Conservation (phyloP, 2,113 vertebrate genomes). For the Neoarius graeffei region DNA sequence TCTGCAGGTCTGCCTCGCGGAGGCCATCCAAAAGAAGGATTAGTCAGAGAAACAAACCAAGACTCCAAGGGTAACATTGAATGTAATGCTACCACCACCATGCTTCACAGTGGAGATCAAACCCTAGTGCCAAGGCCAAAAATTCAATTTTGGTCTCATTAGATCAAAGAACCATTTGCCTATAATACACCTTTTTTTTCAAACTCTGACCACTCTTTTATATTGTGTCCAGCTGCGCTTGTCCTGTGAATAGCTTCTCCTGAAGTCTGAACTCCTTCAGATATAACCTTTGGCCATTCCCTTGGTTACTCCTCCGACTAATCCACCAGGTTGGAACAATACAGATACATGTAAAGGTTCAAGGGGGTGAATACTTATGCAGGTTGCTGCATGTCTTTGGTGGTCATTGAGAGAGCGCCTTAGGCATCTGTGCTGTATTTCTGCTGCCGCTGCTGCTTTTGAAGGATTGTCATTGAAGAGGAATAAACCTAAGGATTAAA, state of each 20-base stretch:
- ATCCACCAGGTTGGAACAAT: neutral
- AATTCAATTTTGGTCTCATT: neutral
- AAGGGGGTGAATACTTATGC: neutral
- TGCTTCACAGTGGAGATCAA: neutral
- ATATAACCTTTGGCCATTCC: neutral
- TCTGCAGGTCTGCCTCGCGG: no score
- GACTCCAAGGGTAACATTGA: neutral
- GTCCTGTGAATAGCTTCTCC: neutral
- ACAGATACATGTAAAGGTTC: neutral
- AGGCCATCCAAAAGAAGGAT: no score
- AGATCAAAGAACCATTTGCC: neutral
- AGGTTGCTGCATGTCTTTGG: neutral
- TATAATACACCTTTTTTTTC: neutral
- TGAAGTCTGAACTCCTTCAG: neutral
- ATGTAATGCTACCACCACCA: neutral
- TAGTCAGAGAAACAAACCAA: no score
- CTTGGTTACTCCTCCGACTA: neutral
- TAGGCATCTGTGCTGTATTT: neutral
- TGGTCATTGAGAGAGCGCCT: neutral
- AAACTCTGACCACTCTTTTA: neutral
- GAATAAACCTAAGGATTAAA: constrained; percentile 18
- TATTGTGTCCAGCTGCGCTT: neutral
- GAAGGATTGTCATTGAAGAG: neutral
- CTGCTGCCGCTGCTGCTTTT: neutral
- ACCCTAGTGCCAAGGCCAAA: neutral